phyloP scores from a whole-genome alignment of 1,140 invertebrate species.

The Papilio helenus region DNA sequence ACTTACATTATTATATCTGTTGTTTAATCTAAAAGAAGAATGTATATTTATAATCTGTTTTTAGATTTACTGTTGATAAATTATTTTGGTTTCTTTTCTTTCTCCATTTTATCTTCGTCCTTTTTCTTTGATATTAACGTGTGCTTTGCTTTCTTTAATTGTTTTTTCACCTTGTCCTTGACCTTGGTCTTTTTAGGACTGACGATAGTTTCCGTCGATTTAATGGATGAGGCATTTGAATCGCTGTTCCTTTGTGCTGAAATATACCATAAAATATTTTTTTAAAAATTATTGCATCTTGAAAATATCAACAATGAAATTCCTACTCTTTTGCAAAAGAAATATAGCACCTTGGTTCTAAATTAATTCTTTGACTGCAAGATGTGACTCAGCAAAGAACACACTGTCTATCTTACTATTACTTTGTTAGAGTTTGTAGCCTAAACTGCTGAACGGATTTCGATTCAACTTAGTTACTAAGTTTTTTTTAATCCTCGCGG shows the following conservation, averaged over 20 bases:
- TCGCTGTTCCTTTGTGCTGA: slow-evolving; percentile 78
- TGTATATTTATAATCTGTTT: background rate
- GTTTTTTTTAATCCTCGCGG: too few relatives aligned
- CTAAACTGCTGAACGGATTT: too few relatives aligned
- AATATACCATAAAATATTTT: slow-evolving; percentile 45
- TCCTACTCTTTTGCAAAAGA: too few relatives aligned
- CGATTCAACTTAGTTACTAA: too few relatives aligned
- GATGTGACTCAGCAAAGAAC: too few relatives aligned
- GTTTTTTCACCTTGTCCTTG: slow-evolving; percentile 79
- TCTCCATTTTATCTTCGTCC: slow-evolving; percentile 71
- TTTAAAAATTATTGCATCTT: too few relatives aligned
- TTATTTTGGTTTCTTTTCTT: slow-evolving; percentile 71
- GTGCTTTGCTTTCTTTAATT: slow-evolving; percentile 77
- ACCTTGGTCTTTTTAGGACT: slow-evolving; percentile 76
- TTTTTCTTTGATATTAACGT: slow-evolving; percentile 75
- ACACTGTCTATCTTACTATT: too few relatives aligned
- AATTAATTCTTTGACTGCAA: too few relatives aligned
- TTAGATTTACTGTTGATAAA: background rate
- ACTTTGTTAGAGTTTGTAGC: too few relatives aligned
- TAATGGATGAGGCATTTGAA: slow-evolving; percentile 75
- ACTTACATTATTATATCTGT: slow-evolving; percentile 6
- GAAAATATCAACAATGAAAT: too few relatives aligned
- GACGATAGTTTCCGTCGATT: slow-evolving; percentile 65
- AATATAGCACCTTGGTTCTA: too few relatives aligned
- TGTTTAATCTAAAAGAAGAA: slow-evolving; percentile 47